A percentile compares a stretch with the other conserved stretches of the same genome.
phyloP scores from a whole-genome alignment of 1,140 invertebrate species.

The Penaeus vannamei region DNA sequence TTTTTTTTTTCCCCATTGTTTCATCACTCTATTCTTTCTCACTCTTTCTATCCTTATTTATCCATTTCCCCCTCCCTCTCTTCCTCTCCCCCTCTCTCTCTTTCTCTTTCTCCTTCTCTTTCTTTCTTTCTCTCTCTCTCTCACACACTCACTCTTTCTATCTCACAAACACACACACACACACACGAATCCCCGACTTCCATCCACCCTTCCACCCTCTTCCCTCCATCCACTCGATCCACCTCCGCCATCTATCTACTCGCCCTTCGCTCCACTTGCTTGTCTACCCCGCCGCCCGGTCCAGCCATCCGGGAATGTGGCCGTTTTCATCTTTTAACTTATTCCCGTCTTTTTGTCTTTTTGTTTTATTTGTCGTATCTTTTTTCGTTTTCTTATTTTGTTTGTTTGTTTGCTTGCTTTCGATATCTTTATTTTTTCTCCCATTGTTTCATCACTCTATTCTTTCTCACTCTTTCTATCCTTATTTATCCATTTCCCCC shows the following conservation, averaged over 20 bases:
- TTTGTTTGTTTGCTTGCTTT: not conserved
- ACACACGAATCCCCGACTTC: no score
- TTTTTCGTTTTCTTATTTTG: not conserved
- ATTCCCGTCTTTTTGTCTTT: no score
- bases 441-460: not conserved
- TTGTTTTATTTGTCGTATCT: not conserved
- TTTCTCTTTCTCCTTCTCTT: not conserved
- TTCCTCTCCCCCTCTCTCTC: not conserved
- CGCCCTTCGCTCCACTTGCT: no score
- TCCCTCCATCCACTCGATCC: no score
- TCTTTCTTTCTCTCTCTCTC: not conserved
- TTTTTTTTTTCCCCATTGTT: not conserved
- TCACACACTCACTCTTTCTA: no score
- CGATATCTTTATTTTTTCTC: not conserved
- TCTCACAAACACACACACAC: no score
- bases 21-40: not conserved
- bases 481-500: not conserved
- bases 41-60: not conserved
- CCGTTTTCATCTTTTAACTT: no score
- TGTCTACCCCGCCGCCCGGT: no score
- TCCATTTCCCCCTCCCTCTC: not conserved
- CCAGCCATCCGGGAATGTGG: no score
- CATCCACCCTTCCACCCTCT: no score
- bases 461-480: not conserved
- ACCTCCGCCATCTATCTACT: no score